A percentile compares a stretch with the other conserved stretches of the same genome.
phyloP scores from a whole-genome alignment of 2,888 invertebrate genomes.

The Erebia ligea region DNA sequence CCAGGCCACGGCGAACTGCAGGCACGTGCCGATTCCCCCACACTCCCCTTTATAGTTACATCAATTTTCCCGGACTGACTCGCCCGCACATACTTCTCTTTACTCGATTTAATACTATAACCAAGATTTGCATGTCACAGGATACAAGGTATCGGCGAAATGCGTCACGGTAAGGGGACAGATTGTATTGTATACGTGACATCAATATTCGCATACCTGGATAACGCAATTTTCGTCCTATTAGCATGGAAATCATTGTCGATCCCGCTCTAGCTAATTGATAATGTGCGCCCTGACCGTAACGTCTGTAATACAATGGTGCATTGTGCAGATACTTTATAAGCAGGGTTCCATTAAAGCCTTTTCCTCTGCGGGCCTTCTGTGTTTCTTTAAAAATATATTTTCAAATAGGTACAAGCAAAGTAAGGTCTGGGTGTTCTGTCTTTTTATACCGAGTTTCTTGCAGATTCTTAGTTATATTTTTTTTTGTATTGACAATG shows the following conservation, averaged over 20 bases:
- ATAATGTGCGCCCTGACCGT: constrained; percentile 40
- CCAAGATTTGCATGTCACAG: constrained; percentile 82
- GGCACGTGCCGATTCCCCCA: constrained; percentile 54
- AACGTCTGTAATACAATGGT: constrained; percentile 38
- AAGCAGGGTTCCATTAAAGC: constrained; percentile 34
- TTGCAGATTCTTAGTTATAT: not conserved
- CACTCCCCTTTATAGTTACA: constrained; percentile 68
- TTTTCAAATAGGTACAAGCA: constrained; percentile 14
- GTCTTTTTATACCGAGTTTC: not conserved
- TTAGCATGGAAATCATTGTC: constrained; percentile 43
- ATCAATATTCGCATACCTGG: constrained; percentile 44
- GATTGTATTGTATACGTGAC: constrained; percentile 43
- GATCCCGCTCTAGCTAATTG: constrained; percentile 38
- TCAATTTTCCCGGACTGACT: constrained; percentile 63
- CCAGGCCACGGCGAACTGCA: constrained; percentile 49
- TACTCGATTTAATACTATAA: constrained; percentile 79
- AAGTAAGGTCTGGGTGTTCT: not conserved
- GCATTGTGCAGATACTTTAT: constrained; percentile 31
- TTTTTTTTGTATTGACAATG: not conserved
- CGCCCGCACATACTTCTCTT: constrained; percentile 60
- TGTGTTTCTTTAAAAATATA: constrained; percentile 25
- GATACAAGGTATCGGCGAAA: constrained; percentile 48
- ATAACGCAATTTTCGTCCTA: constrained; percentile 46
- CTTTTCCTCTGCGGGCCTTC: constrained; percentile 28
- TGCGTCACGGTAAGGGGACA: constrained; percentile 42